Conservation (phyloP, 1,140 invertebrate species). For the Trachymyrmex cornetzi region DNA sequence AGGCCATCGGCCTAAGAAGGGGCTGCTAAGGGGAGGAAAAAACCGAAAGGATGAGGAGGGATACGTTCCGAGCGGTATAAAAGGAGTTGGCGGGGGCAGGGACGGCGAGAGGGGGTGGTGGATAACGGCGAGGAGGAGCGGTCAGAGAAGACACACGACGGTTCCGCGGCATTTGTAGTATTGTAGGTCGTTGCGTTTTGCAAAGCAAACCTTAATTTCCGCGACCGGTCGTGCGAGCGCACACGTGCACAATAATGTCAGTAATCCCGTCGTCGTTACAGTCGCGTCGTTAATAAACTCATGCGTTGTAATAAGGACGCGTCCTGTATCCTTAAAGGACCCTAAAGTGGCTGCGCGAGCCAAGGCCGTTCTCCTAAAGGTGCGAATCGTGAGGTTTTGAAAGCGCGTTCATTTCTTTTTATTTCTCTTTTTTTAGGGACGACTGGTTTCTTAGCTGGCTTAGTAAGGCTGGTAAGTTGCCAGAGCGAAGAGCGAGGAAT, state of each 20-base stretch:
- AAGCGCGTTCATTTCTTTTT: slow-evolving; percentile 4
- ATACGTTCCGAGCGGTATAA: slow-evolving; percentile 53
- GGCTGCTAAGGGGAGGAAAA: slow-evolving; percentile 72
- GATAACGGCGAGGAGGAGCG: slow-evolving; percentile 44
- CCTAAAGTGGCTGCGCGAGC: background rate
- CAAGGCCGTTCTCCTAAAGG: background rate
- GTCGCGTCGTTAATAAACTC: slow-evolving; percentile 52
- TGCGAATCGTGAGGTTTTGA: background rate
- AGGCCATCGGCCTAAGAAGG: slow-evolving; percentile 70
- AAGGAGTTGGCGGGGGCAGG: slow-evolving; percentile 55
- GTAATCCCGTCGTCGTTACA: slow-evolving; percentile 39
- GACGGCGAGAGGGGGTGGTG: slow-evolving; percentile 34
- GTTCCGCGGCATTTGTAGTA: slow-evolving; percentile 84
- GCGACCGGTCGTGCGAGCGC: slow-evolving; percentile 50
- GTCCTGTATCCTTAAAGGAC: slow-evolving; percentile 23
- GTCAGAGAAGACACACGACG: slow-evolving; percentile 74
- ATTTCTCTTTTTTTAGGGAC: background rate
- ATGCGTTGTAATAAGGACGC: slow-evolving; percentile 64
- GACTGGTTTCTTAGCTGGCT: background rate
- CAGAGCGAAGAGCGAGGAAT: background rate
- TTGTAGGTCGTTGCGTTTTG: slow-evolving; percentile 86
- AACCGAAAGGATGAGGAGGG: slow-evolving; percentile 71
- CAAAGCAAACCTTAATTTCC: slow-evolving; percentile 84
- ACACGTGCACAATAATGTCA: background rate
- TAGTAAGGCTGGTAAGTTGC: slow-evolving; percentile 9